Evolutionary conservation across 1,140 invertebrate species (phyloP).

Genomic region (Drosophila takahashii): DNA sequence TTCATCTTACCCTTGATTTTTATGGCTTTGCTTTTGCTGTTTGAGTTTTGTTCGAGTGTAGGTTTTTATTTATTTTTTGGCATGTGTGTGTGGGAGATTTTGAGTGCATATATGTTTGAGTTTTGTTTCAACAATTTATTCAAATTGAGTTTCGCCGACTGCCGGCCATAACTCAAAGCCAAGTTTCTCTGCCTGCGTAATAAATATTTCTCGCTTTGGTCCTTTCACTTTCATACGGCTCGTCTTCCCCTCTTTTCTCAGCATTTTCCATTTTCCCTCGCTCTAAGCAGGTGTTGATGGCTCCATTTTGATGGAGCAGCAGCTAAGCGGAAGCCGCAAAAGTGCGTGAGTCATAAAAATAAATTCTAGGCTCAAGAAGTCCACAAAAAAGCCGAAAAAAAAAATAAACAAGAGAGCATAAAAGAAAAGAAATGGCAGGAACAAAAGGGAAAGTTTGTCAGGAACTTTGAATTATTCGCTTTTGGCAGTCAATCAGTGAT

Average conservation of each 20-base stretch:
- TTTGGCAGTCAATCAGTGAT: conserved; percentile 71
- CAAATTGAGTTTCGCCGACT: conserved; percentile 79
- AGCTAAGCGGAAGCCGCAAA: conserved; percentile 77
- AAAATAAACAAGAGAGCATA: conserved; percentile 18
- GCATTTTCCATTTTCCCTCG: conserved; percentile 17
- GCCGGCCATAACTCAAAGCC: conserved; percentile 77
- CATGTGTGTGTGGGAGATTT: conserved; percentile 1
- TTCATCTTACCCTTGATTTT: conserved; percentile 21
- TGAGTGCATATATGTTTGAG: conserved; percentile 24
- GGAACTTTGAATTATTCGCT: conserved; percentile 75
- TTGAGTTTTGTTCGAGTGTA: conserved; percentile 25
- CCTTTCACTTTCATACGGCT: conserved; percentile 36
- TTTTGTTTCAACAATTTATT: conserved; percentile 81
- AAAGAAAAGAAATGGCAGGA: conserved; percentile 4
- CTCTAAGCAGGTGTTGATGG: conserved; percentile 76
- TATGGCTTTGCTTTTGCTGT: conserved; percentile 12
- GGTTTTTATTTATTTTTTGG: conserved; percentile 6
- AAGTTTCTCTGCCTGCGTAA: conserved; percentile 41
- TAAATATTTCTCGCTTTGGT: conserved; percentile 36
- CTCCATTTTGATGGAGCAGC: conserved; percentile 75
- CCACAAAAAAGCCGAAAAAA: conserved; percentile 17
- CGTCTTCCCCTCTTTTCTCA: background rate
- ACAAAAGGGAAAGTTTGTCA: conserved; percentile 45
- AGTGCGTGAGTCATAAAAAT: conserved; percentile 83
- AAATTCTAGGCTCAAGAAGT: conserved; percentile 45